A percentile compares a stretch with the other conserved stretches of the same genome.
These are phyloP conservation scores for Agapostemon virescens DNA, from an alignment of 2,888 invertebrate species.

Conservation along the genomic window DNA sequence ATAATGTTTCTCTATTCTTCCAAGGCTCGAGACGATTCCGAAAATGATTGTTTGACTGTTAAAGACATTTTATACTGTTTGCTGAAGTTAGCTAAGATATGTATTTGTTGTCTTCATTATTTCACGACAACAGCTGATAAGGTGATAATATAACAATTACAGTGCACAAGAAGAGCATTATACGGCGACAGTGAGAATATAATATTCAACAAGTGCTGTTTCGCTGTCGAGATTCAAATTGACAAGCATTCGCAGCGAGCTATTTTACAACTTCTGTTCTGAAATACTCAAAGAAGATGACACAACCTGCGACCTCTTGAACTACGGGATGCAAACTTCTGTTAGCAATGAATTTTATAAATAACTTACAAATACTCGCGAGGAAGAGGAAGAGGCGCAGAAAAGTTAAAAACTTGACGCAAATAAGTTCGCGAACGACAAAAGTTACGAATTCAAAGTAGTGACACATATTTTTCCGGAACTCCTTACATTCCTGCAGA, in stretches of 20 bases:
- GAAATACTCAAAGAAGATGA: neutral
- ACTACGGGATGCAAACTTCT: neutral
- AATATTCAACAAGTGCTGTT: neutral
- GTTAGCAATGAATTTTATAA: neutral
- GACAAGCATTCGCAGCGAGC: neutral
- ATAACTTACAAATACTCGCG: neutral
- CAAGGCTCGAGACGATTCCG: neutral
- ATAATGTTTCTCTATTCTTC: neutral
- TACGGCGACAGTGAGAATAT: neutral
- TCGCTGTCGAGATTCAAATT: neutral
- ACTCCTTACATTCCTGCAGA: neutral
- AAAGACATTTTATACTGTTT: no score
- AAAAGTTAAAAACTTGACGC: neutral
- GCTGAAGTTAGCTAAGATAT: neutral
- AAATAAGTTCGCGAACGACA: neutral
- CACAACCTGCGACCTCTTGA: neutral
- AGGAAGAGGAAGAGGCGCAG: neutral
- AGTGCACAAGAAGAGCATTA: neutral
- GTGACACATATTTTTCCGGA: neutral
- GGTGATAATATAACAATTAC: no score
- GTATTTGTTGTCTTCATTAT: neutral
- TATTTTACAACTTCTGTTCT: neutral
- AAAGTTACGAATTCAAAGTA: slow-evolving; percentile 1
- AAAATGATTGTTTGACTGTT: neutral
- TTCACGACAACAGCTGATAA: neutral